Conservation (phyloP, 2,113 vertebrate species). For the Hemiscyllium ocellatum region DNA sequence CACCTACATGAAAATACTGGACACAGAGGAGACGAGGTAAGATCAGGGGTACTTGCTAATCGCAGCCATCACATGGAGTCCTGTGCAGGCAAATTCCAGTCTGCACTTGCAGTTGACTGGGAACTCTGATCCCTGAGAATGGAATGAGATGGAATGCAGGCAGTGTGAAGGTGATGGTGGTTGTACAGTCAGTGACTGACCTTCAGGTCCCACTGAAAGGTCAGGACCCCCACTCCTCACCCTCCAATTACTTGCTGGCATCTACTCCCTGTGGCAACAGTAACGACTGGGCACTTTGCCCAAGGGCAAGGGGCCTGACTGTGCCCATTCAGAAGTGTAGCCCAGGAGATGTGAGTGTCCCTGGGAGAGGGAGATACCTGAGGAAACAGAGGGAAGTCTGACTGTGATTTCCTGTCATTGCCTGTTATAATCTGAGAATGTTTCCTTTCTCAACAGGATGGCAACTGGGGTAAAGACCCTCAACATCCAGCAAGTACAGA, state of each 20-base stretch:
- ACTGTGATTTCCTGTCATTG: not conserved
- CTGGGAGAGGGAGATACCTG: not conserved
- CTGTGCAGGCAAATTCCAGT: not conserved
- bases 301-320: not conserved
- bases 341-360: not conserved
- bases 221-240: not conserved
- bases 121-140: not conserved
- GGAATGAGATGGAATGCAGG: not conserved
- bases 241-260: not conserved
- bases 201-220: too few relatives aligned
- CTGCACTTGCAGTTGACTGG: not conserved
- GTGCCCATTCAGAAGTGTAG: not conserved
- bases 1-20: conserved; percentile 82
- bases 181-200: too few relatives aligned
- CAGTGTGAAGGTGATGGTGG: not conserved
- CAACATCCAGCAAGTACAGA: not conserved
- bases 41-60: not conserved
- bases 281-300: not conserved
- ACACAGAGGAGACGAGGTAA: conserved; percentile 81
- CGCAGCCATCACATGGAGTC: not conserved
- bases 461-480: not conserved
- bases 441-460: conserved; percentile 10
- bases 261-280: not conserved
- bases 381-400: not conserved
- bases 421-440: not conserved